Base-by-base conservation (phyloP, 2,113 vertebrate genomes). In the Panthera leo region DNA sequence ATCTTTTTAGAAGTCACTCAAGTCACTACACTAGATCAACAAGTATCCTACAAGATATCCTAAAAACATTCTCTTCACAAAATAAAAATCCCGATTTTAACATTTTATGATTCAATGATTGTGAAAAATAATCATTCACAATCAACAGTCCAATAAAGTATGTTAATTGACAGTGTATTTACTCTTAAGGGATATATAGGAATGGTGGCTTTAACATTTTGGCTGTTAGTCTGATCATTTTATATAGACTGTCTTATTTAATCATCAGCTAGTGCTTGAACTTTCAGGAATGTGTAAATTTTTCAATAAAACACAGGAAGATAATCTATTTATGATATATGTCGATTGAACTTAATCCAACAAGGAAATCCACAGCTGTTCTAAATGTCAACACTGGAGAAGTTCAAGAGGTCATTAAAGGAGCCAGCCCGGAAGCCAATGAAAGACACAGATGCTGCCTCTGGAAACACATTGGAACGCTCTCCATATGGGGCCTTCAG, bases 401-500 rank as follows among this genome's bases (percentile, higher is more conserved):
- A 97, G 75, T 92, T 97, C 93, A 97, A 98, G 96, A 96, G 91
- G 97, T 97, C 63, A 98, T 95, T 82, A 42, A 96, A 98, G 83
- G 89, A 98, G 85, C 67, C 86, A 97, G 82, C 73, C 92, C 68
- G 11, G 92, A 98, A 98, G 86, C 31, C 96, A 98, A 80, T 97
- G 97, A 92, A 76, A 97, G 55, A 91, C 63, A 89, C 98, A 98
- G 95, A 98, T 98, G 98, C 97, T 95, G 79, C 94, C 75, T 63
- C 29, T 98, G 96, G 96, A 98, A 98, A 91, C 88, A 98, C 78
- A 94, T 70, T 97, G 96, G 94, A 97, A 79, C 36, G 29, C 58
- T 98, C 98, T 98, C 98, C 98, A 98, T 98, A 97, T 98, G 98
- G 98, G 98, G 97, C 94, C 45, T 84, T 96, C 8, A 9, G 21